Base-by-base conservation (phyloP, 2,888 invertebrate species). In the Agrenia bidenticulata region DNA sequence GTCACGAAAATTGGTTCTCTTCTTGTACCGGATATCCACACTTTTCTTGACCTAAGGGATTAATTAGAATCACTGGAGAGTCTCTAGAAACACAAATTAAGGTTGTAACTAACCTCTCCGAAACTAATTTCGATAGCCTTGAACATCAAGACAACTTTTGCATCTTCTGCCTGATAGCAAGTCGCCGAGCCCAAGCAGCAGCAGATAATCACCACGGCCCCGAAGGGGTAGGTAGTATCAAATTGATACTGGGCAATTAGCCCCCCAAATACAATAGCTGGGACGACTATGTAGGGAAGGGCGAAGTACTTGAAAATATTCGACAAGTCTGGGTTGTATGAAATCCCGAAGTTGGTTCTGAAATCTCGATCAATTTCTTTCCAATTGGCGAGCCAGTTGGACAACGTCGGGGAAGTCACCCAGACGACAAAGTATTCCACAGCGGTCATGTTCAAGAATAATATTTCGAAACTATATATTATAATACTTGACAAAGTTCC, bases 401-500 rank as follows among this genome's bases (percentile, higher is more conserved):
- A 24, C 4, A 51, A 24, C 13, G 7, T 24, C 19, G 51, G 51
- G 5, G 24, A 51, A 23, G 23, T 15, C 7, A 15, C 5, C 51
- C 51, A 51, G 19, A 24, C 23, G 2, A 51, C 19, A 51, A 51
- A 51, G 24, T 51, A 51, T 51, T 51, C 51, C 5, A 45, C 5
- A 15, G 15, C 19, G n/a, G n/a, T 4, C 45, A 45, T 9, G 45
- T 5, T 9, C 7, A 4, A 17, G 5, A 9, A 15, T 15, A 45
- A 5, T 15, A 15, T 9, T 45, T 45, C 17, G n/a, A 45, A 45
- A 19, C 45, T 45, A 4, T 5, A 9, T 19, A 45, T 9, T 17
- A 45, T 19, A 5, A 5, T 15, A 9, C n/a, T 5, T 9, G 17
- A 17, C 17, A 17, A 15, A n/a, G 45, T 5, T 5, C 45, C 45